Evolutionary conservation across 2,113 vertebrate genomes (phyloP).

Genomic region (Hylia prasina): DNA sequence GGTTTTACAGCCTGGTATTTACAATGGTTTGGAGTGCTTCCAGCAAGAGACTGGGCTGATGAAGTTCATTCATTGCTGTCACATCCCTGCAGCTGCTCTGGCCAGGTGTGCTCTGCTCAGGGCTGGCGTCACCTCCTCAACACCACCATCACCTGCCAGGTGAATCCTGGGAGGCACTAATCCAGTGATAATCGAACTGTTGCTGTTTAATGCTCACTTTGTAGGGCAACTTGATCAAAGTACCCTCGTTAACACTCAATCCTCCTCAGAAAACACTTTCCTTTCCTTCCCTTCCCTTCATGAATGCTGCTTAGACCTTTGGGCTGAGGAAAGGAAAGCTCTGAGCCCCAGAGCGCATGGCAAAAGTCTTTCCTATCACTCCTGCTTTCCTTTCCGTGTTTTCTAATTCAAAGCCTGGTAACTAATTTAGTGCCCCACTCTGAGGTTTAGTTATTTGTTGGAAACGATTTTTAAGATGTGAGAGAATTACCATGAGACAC

Average conservation of each 20-base stretch:
- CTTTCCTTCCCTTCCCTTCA: not conserved
- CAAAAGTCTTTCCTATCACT: not conserved
- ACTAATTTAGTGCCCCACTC: not conserved
- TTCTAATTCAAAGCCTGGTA: not conserved
- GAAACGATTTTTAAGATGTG: not conserved
- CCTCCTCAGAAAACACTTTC: not conserved
- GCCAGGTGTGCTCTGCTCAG: not conserved
- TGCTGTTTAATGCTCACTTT: not conserved
- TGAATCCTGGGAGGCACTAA: not conserved
- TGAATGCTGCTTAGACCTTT: not conserved
- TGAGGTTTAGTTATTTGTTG: not conserved
- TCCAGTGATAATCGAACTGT: not conserved
- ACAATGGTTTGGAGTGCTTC: not conserved
- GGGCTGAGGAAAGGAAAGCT: not conserved
- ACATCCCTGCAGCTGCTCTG: not conserved
- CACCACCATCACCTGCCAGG: not conserved
- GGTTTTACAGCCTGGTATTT: not conserved
- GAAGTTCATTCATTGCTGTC: not conserved
- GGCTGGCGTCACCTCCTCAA: not conserved
- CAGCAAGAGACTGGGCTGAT: not conserved
- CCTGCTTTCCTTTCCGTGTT: not conserved
- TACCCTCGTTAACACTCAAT: not conserved
- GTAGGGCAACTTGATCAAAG: not conserved
- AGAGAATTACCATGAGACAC: not conserved
- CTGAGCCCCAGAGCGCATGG: not conserved